phyloP scores from a whole-genome alignment of 1,140 invertebrate genomes.

The Meteorus sp. region DNA sequence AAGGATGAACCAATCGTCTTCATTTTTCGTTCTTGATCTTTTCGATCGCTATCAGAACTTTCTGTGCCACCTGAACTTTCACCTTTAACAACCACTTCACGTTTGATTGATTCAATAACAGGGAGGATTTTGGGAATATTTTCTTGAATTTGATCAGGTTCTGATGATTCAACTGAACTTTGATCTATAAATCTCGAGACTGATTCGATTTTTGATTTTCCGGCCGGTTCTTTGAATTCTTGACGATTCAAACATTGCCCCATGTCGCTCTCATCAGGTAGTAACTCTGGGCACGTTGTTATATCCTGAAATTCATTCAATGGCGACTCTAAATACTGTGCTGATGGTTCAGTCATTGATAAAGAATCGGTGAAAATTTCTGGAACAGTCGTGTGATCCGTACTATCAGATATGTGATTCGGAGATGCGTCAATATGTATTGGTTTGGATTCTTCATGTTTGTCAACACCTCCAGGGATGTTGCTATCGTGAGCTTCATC shows the following conservation, averaged over 20 bases:
- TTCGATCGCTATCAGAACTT: slow-evolving; percentile 35
- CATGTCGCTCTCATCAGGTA: slow-evolving; percentile 46
- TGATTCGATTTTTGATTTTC: slow-evolving; percentile 39
- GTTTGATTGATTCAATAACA: slow-evolving; percentile 15
- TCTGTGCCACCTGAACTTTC: slow-evolving; percentile 26
- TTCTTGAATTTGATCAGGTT: slow-evolving; percentile 38
- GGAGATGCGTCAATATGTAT: slow-evolving; percentile 39
- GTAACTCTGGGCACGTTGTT: slow-evolving; percentile 43
- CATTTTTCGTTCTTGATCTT: slow-evolving; percentile 47
- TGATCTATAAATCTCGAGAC: slow-evolving; percentile 51
- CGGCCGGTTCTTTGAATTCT: slow-evolving; percentile 16
- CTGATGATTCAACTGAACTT: slow-evolving; percentile 46
- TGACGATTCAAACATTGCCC: slow-evolving; percentile 15
- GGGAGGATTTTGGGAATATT: slow-evolving; percentile 26
- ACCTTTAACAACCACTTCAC: slow-evolving; percentile 15
- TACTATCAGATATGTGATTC: slow-evolving; percentile 50
- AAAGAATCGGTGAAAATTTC: slow-evolving; percentile 50
- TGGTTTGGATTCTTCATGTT: slow-evolving; percentile 28
- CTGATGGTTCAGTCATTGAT: slow-evolving; percentile 53
- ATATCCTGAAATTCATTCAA: slow-evolving; percentile 53
- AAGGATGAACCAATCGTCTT: slow-evolving; percentile 21
- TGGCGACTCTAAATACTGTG: slow-evolving; percentile 53
- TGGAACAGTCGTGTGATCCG: slow-evolving; percentile 48
- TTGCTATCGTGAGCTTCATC: slow-evolving; percentile 66
- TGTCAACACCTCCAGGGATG: slow-evolving; percentile 39